These are phyloP conservation scores for Urocolius indicus DNA, from an alignment of 2,113 vertebrate genomes.

Conservation along the genomic window DNA sequence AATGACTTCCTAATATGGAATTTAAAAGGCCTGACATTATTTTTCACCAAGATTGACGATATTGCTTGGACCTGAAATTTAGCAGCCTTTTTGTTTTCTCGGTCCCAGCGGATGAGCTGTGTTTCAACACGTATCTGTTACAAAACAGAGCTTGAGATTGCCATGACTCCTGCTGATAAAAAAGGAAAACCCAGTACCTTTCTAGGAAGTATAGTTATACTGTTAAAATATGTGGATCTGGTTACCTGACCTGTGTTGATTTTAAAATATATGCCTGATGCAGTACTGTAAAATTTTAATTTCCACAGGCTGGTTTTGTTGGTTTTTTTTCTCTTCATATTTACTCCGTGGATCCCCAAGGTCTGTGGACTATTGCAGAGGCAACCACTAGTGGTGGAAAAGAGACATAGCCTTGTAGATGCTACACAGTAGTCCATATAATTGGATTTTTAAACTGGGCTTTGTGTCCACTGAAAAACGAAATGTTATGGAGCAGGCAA, in stretches of 20 bases:
- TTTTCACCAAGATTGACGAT: slow-evolving; percentile 46
- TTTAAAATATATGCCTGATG: not conserved
- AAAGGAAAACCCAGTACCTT: not conserved
- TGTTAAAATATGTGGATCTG: not conserved
- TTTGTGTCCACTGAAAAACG: not conserved
- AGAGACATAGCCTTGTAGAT: not conserved
- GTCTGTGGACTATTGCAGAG: not conserved
- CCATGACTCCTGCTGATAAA: not conserved
- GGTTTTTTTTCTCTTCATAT: not conserved
- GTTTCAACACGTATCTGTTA: not conserved
- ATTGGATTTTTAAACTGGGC: not conserved
- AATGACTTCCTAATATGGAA: slow-evolving; percentile 46
- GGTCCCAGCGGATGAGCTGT: not conserved
- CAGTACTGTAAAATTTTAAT: not conserved
- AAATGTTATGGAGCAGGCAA: not conserved
- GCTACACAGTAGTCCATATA: not conserved
- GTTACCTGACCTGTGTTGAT: not conserved
- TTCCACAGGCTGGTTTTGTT: not conserved
- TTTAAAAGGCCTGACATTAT: slow-evolving; percentile 47
- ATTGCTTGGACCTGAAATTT: slow-evolving; percentile 23
- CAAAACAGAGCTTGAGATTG: not conserved
- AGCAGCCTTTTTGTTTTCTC: not conserved
- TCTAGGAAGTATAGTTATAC: not conserved
- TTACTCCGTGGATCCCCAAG: not conserved
- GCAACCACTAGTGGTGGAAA: not conserved